Conservation (phyloP, 2,888 invertebrate species). For the Volucella bombylans region DNA sequence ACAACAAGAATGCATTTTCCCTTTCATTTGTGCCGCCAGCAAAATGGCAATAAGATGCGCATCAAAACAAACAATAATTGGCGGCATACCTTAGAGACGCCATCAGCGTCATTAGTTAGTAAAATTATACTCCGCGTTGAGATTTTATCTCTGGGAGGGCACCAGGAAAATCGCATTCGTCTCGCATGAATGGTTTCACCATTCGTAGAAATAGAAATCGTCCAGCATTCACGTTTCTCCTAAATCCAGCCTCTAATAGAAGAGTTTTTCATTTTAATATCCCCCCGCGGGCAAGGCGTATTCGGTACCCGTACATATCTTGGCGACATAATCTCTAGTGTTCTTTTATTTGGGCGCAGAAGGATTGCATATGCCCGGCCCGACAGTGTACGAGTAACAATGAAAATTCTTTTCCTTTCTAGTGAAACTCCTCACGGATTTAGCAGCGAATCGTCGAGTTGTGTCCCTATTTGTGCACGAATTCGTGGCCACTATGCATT, state of each 20-base stretch:
- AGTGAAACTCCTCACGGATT: slow-evolving; percentile 45
- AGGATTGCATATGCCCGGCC: slow-evolving; percentile 44
- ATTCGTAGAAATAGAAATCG: slow-evolving; percentile 65
- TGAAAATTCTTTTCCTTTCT: slow-evolving; percentile 47
- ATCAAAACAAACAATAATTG: slow-evolving; percentile 64
- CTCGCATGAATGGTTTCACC: slow-evolving; percentile 61
- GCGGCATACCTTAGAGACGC: slow-evolving; percentile 53
- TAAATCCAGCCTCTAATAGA: slow-evolving; percentile 21
- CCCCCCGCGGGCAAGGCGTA: slow-evolving; percentile 28
- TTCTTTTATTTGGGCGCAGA: slow-evolving; percentile 30
- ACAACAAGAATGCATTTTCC: slow-evolving; percentile 14
- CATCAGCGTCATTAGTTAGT: slow-evolving; percentile 66
- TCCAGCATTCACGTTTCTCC: slow-evolving; percentile 7
- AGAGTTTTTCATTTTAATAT: slow-evolving; percentile 62
- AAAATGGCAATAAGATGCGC: slow-evolving; percentile 25
- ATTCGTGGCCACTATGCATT: slow-evolving; percentile 60
- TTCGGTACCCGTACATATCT: slow-evolving; percentile 22
- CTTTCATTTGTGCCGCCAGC: slow-evolving; percentile 52
- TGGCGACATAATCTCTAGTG: slow-evolving; percentile 54
- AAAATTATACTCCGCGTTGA: slow-evolving; percentile 60
- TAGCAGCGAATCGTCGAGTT: neutral
- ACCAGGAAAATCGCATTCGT: slow-evolving; percentile 28
- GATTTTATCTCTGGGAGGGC: slow-evolving; percentile 52
- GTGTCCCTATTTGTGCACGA: slow-evolving; percentile 46
- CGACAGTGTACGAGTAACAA: slow-evolving; percentile 38